phyloP scores from a whole-genome alignment of 1,140 invertebrate genomes.

The Drosophila pachea region DNA sequence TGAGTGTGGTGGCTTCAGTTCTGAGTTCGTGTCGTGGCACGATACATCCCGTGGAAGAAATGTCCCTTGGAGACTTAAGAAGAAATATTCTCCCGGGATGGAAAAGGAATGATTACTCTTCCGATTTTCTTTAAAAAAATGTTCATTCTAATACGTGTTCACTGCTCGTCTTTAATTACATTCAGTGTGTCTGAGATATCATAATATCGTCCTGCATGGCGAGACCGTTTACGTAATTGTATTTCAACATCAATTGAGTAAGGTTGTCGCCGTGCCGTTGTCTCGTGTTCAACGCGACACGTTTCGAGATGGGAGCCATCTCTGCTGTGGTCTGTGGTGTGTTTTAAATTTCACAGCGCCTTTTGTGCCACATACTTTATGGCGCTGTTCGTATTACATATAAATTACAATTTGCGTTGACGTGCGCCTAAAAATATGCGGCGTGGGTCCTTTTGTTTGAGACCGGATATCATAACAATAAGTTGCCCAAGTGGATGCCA shows the following conservation, averaged over 20 bases:
- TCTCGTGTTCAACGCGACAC: neutral
- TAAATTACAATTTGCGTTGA: slow-evolving; percentile 72
- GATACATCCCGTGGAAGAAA: neutral
- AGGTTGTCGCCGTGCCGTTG: neutral
- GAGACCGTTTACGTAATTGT: neutral
- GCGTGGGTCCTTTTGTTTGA: slow-evolving; percentile 57
- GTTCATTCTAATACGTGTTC: too few species aligned
- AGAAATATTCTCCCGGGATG: too few species aligned
- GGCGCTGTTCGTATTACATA: slow-evolving; percentile 67
- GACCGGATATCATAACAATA: slow-evolving; percentile 69
- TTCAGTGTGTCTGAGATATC: too few species aligned
- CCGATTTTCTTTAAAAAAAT: too few species aligned
- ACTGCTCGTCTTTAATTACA: too few species aligned
- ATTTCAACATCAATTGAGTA: neutral
- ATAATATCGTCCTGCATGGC: neutral
- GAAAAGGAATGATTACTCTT: too few species aligned
- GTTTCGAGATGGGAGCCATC: neutral
- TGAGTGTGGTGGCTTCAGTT: neutral
- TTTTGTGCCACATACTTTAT: slow-evolving; percentile 60
- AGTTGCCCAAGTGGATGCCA: slow-evolving; percentile 54
- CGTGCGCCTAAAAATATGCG: slow-evolving; percentile 68
- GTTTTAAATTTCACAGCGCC: slow-evolving; percentile 59
- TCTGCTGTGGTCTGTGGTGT: slow-evolving; percentile 20
- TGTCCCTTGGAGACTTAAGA: too few species aligned
- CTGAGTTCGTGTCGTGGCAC: neutral